Evolutionary conservation across 2,888 invertebrate species (phyloP).

Genomic region (Lysandra bellargus): DNA sequence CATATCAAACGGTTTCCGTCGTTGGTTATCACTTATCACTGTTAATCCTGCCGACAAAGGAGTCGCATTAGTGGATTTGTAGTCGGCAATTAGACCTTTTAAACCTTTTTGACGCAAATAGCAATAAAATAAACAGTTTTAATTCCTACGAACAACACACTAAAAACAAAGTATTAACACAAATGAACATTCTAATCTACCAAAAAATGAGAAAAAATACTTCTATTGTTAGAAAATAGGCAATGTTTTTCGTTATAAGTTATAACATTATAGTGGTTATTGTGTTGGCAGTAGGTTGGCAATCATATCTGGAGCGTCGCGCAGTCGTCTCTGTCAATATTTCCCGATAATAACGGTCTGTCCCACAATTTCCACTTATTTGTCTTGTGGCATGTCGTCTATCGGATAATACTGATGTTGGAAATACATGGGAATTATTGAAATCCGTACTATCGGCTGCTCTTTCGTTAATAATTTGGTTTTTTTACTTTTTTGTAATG

Average conservation of each 20-base stretch:
- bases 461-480: no score
- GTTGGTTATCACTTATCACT: no score
- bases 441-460: no score
- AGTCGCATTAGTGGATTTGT: no score
- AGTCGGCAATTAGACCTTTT: no score
- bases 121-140: not conserved
- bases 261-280: not conserved
- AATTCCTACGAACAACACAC: not conserved
- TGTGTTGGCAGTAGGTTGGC: not conserved
- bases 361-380: slow-evolving; percentile 2
- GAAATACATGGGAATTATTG: not conserved
- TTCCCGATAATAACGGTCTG: slow-evolving; percentile 11
- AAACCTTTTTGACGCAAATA: no score
- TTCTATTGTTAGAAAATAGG: not conserved
- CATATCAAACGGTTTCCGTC: no score
- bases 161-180: no score
- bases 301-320: not conserved
- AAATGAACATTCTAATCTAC: not conserved
- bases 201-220: not conserved
- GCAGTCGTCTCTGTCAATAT: not conserved
- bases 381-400: not conserved
- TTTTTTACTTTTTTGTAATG: no score
- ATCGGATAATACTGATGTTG: not conserved
- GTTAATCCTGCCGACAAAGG: no score
- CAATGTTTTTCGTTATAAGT: not conserved